These are phyloP conservation scores for Sthenelais limicola DNA, from an alignment of 2,888 invertebrate species.

Conservation along the genomic window DNA sequence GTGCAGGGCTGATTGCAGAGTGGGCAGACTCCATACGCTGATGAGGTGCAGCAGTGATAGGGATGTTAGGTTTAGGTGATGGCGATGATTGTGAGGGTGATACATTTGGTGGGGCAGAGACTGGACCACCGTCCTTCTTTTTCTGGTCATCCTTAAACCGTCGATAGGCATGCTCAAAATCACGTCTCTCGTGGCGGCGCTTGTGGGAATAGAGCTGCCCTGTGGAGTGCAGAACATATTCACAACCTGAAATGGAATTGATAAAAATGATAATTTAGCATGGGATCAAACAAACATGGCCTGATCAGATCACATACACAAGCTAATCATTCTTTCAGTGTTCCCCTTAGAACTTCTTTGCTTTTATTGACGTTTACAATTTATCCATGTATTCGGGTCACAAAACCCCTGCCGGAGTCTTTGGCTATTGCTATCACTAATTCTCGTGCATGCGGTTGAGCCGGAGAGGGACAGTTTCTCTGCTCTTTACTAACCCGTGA, in stretches of 20 bases:
- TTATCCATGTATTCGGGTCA: too few species aligned
- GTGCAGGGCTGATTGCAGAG: constrained; percentile 32
- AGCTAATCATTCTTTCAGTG: too few species aligned
- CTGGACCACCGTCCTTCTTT: neutral
- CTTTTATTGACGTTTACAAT: too few species aligned
- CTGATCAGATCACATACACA: too few species aligned
- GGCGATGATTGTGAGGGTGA: neutral
- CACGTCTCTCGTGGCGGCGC: constrained; percentile 90
- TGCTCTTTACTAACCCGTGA: too few species aligned
- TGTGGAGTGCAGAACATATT: constrained; percentile 95
- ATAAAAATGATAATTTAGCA: neutral
- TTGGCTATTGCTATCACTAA: too few species aligned
- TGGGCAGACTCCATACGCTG: constrained; percentile 14
- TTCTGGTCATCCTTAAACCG: constrained; percentile 78
- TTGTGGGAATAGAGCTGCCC: constrained; percentile 98
- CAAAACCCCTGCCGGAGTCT: too few species aligned
- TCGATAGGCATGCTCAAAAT: constrained; percentile 85
- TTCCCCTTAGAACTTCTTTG: too few species aligned
- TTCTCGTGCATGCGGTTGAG: too few species aligned
- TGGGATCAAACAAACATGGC: too few species aligned
- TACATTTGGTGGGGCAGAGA: constrained; percentile 5
- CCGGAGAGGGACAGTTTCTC: too few species aligned
- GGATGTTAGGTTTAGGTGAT: too few species aligned
- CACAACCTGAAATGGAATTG: constrained; percentile 76
- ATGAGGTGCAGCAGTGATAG: neutral